Evolutionary conservation across 2,888 invertebrate species (phyloP).

Genomic region (Seira musarum): DNA sequence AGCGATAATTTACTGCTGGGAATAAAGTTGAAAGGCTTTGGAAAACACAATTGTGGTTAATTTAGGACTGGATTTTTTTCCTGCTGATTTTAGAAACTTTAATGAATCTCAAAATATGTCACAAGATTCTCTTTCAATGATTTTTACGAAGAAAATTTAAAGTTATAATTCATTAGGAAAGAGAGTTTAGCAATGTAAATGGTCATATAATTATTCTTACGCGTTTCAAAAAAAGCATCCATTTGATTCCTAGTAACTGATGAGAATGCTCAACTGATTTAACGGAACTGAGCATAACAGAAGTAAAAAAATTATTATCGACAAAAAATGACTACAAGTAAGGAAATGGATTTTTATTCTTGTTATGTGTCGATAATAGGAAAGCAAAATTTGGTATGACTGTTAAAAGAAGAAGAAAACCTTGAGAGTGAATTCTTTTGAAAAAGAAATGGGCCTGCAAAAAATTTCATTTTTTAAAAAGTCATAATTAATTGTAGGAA

Average conservation of each 20-base stretch:
- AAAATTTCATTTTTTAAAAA: conserved; percentile 7
- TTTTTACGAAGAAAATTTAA: conserved; percentile 6
- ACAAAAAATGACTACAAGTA: conserved; percentile 29
- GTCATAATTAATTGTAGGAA: not conserved
- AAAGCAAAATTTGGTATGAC: conserved; percentile 21
- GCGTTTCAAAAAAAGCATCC: conserved; percentile 31
- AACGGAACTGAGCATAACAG: conserved; percentile 50
- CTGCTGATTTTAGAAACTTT: not conserved
- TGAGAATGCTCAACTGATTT: conserved; percentile 53
- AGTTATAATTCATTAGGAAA: not conserved
- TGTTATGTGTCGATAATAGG: conserved; percentile 31
- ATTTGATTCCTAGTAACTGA: conserved; percentile 56
- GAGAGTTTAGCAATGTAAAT: not conserved
- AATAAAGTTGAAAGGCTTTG: too few species aligned
- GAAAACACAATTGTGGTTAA: too few species aligned
- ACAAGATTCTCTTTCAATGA: conserved; percentile 20
- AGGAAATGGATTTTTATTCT: conserved; percentile 48
- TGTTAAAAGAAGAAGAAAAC: conserved; percentile 12
- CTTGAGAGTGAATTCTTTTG: conserved; percentile 36
- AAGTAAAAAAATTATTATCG: conserved; percentile 12
- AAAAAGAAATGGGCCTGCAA: conserved; percentile 41
- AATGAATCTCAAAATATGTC: conserved; percentile 44
- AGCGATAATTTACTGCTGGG: too few species aligned
- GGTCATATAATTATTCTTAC: conserved; percentile 3
- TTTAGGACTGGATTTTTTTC: too few species aligned